phyloP scores from a whole-genome alignment of 2,797 vertebrate genomes.

The Balearica regulorum region DNA sequence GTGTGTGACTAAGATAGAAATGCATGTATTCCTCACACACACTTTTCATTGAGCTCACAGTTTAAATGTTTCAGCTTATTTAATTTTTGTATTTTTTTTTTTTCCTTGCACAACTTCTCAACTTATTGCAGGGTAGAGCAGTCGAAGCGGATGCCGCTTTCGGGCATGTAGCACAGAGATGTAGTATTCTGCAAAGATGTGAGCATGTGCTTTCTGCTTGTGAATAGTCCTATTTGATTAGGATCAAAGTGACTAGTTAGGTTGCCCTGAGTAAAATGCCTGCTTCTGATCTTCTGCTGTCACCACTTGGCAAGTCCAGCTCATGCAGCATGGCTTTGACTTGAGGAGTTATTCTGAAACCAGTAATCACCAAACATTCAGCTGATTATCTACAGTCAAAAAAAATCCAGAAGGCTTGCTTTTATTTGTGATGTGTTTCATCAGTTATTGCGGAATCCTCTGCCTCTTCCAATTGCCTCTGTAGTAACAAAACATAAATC shows the following conservation, averaged over 20 bases:
- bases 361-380: background rate
- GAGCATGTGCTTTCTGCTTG: slow-evolving; percentile 61
- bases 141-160: background rate
- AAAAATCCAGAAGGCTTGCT: background rate
- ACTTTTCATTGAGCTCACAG: background rate
- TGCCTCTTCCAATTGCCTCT: background rate
- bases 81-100: background rate
- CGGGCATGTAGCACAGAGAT: background rate
- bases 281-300: slow-evolving; percentile 17
- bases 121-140: background rate
- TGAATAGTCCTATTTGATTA: slow-evolving; percentile 42
- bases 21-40: accelerated
- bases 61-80: background rate
- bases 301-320: slow-evolving; percentile 26
- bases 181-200: slow-evolving; percentile 6
- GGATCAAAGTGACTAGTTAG: slow-evolving; percentile 45
- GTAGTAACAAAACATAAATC: background rate
- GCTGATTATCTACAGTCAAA: background rate
- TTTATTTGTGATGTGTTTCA: background rate
- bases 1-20: background rate
- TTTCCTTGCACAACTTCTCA: background rate
- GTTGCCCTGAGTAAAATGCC: slow-evolving; percentile 44
- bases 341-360: slow-evolving; percentile 11
- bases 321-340: background rate
- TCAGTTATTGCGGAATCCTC: background rate